Percentiles rank a stretch among this genome's conserved stretches.
phyloP scores from a whole-genome alignment of 2,113 vertebrate species.

The Mormyrus lacerda region DNA sequence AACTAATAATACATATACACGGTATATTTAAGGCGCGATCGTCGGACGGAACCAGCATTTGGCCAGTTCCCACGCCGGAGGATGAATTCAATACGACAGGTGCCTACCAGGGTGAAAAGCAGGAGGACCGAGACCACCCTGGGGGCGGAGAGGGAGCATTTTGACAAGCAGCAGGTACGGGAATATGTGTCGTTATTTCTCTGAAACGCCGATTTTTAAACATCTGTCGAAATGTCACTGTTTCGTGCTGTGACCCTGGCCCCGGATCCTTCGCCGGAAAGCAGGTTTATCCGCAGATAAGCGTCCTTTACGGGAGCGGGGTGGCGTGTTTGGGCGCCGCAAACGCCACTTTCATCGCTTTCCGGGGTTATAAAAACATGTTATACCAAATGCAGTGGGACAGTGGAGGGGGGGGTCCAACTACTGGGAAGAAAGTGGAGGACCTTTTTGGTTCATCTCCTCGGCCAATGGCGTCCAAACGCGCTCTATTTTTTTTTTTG shows the following conservation, averaged over 20 bases:
- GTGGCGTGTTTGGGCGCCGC: neutral
- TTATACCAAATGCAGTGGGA: neutral
- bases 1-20: neutral
- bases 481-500: neutral
- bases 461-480: neutral
- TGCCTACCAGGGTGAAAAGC: slow-evolving; percentile 75
- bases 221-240: neutral
- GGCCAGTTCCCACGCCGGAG: slow-evolving; percentile 21
- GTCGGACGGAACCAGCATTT: neutral
- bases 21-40: neutral
- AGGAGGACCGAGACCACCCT: slow-evolving; percentile 70
- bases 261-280: neutral
- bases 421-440: neutral
- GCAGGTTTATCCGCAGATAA: neutral
- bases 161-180: slow-evolving; percentile 87
- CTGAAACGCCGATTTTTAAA: neutral
- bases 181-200: slow-evolving; percentile 28
- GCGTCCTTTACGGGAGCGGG: neutral
- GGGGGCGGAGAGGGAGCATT: slow-evolving; percentile 84
- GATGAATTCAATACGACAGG: slow-evolving; percentile 84
- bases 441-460: neutral
- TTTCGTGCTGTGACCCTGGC: neutral
- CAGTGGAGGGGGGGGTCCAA: neutral
- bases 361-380: neutral
- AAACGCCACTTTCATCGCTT: neutral